Base-by-base conservation (phyloP, 2,113 vertebrate species). In the Ictidomys tridecemlineatus region DNA sequence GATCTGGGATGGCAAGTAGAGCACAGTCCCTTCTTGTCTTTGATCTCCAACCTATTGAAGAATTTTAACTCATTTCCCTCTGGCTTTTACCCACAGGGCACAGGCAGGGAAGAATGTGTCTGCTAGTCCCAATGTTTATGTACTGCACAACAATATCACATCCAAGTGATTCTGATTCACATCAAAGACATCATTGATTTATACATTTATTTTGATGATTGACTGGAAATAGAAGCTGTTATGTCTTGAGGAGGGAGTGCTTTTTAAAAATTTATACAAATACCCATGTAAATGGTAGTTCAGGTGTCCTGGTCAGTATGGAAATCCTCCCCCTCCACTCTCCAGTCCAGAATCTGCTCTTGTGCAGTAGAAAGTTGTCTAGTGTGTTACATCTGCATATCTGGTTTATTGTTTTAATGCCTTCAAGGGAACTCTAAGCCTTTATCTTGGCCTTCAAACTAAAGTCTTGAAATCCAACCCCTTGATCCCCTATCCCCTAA, bases 401-500 rank as follows among this genome's bases (percentile, higher is more conserved):
- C 14, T 89, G 16, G 2, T 42, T 90, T 34, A 42, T 48, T 80
- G 67, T 53, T 82, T 82, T 58, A 76, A n/a, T 51, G 42, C 39
- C 24, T 63, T 10, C 34, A 24, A 26, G 4, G 73, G 32, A 67
- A 56, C 45, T 74, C 51, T 73, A 26, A 28, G 30, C 4, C 45
- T 65, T 32, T 7, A 32, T 92, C 9, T 87, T 86, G 32, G 67
- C 39, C 58, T 93, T 83, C 63, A 96, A 67, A 11, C n/a, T 58
- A 78, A 84, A 48, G 48, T 83, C 45, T 91, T 93, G 63, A 83
- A 93, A 91, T 85, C 32, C 34, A 91, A 22, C 58, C 16, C 61
- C 7, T 53, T 42, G 42, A 58, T 16, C 48, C 7, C 5, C 22
- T 88, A 63, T 22, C 48, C 48, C 70, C 34, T 85, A 70, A 89